Percentiles rank a stretch among this genome's conserved stretches.
Conservation (phyloP, 2,797 vertebrate genomes). For the Melopsittacus undulatus region DNA sequence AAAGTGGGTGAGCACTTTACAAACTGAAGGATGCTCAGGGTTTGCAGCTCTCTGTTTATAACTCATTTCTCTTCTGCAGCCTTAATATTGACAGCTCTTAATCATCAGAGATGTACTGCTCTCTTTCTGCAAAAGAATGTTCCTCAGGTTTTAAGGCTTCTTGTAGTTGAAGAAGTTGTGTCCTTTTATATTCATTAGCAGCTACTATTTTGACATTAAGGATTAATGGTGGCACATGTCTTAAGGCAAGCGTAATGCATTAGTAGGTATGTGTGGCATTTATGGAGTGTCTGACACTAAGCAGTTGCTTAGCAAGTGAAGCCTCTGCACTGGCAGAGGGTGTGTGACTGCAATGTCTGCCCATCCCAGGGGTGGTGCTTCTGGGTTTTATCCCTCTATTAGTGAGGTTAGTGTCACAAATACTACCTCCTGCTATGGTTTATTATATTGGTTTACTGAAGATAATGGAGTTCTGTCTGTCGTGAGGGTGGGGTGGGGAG, state of each 20-base stretch:
- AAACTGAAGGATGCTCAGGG: neutral
- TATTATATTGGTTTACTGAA: neutral
- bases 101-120: neutral
- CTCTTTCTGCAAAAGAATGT: neutral
- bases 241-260: neutral
- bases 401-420: neutral
- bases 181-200: neutral
- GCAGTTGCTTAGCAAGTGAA: neutral
- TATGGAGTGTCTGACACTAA: neutral
- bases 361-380: rapidly evolving
- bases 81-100: neutral
- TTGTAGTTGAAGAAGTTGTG: neutral
- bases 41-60: neutral
- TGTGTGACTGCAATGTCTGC: neutral
- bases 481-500: rapidly evolving
- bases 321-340: neutral
- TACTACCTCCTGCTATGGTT: neutral
- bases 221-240: neutral
- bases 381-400: neutral
- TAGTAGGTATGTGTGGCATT: neutral
- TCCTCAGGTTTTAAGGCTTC: neutral
- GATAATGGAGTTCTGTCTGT: neutral
- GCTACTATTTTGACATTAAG: neutral
- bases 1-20: conserved; percentile 17
- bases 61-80: neutral